A percentile compares a stretch with the other conserved stretches of the same genome.
Conservation (phyloP, 2,113 vertebrate species). For the Pelobates fuscus region DNA sequence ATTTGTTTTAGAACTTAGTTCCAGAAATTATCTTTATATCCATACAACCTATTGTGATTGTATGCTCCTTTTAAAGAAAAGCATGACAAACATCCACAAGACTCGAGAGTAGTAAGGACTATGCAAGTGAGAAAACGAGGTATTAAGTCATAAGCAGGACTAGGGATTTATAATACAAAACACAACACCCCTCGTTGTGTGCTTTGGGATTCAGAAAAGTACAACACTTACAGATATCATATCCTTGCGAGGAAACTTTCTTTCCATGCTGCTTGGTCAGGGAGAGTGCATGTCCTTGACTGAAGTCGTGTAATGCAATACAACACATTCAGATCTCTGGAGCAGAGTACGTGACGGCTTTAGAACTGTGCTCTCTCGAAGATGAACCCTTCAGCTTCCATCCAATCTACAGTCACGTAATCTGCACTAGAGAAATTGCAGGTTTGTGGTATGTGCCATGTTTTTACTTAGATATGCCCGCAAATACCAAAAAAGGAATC, state of each 20-base stretch:
- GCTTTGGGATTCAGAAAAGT: not conserved
- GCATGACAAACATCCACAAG: not conserved
- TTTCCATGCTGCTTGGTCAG: conserved; percentile 64
- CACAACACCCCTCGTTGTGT: not conserved
- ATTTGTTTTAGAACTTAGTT: no score
- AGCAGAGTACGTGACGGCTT: conserved; percentile 57
- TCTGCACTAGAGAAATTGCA: conserved; percentile 50
- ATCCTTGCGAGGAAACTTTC: conserved; percentile 63
- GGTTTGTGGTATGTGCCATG: conserved; percentile 29
- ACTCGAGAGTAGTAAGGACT: not conserved
- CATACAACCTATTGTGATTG: not conserved
- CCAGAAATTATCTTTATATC: no score
- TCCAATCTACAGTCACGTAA: conserved; percentile 61
- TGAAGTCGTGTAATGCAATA: conserved; percentile 46
- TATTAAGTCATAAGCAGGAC: not conserved
- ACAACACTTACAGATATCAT: conserved; percentile 66
- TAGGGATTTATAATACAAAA: not conserved
- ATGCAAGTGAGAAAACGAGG: not conserved
- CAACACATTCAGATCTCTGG: conserved; percentile 53
- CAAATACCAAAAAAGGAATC: conserved; percentile 62
- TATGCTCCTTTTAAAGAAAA: conserved; percentile 12
- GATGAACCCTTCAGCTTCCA: conserved; percentile 57
- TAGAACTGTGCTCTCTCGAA: conserved; percentile 60
- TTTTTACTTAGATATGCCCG: conserved; percentile 50
- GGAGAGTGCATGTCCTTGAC: conserved; percentile 54